These are phyloP conservation scores for Prunella fulvescens DNA, from an alignment of 2,113 vertebrate genomes.

Conservation along the genomic window DNA sequence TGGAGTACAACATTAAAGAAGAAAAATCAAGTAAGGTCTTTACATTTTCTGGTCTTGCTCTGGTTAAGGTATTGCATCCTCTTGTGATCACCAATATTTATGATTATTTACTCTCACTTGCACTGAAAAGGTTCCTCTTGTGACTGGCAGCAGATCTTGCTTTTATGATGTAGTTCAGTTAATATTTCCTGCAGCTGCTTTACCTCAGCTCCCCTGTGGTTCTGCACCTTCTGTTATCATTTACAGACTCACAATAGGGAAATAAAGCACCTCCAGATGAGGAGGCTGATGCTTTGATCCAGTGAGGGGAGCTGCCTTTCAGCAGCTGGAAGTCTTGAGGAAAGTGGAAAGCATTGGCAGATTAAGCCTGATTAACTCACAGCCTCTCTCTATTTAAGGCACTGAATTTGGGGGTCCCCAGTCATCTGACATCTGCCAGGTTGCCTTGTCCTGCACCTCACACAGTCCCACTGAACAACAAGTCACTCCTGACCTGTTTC, in stretches of 20 bases:
- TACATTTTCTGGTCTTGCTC: not conserved
- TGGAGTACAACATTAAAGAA: slow-evolving; percentile 81
- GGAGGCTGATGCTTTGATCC: not conserved
- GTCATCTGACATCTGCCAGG: not conserved
- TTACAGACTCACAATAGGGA: not conserved
- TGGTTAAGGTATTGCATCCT: not conserved
- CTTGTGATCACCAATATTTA: not conserved
- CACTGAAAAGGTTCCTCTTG: not conserved
- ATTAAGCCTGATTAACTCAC: not conserved
- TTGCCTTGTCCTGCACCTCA: not conserved
- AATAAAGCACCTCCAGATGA: not conserved
- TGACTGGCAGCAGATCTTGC: not conserved
- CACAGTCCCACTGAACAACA: not conserved
- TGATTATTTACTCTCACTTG: not conserved
- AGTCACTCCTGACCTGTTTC: not conserved
- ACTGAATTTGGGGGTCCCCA: not conserved
- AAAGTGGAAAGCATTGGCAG: not conserved
- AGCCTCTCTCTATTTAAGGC: not conserved
- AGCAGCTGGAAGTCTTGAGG: not conserved
- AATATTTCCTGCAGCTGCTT: slow-evolving; percentile 26
- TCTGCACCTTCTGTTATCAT: not conserved
- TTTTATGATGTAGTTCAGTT: not conserved
- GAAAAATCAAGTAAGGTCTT: slow-evolving; percentile 82
- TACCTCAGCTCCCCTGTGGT: not conserved
- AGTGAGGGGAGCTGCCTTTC: not conserved